Evolutionary conservation across 2,888 invertebrate species (phyloP).

Genomic region (Lysandra bellargus): DNA sequence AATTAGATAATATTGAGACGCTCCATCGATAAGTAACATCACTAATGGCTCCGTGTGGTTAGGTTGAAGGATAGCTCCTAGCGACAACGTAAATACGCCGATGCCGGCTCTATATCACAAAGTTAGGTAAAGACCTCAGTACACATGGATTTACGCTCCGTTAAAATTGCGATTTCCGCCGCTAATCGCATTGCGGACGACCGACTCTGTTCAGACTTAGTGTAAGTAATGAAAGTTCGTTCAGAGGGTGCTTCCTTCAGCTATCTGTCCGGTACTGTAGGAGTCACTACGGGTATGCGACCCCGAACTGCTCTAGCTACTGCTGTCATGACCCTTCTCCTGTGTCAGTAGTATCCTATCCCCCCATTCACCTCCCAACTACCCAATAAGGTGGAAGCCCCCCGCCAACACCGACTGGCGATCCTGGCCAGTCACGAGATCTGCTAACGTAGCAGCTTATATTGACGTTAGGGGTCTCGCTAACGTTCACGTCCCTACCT

Average conservation of each 20-base stretch:
- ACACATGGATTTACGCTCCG: conserved; percentile 24
- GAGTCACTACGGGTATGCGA: too few species aligned
- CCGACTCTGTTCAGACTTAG: conserved; percentile 4
- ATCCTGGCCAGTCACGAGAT: background rate
- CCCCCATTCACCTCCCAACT: background rate
- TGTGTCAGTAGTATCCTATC: conserved; percentile 1
- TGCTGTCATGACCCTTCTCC: background rate
- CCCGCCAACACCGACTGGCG: background rate
- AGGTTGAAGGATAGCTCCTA: conserved; percentile 24
- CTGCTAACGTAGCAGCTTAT: background rate
- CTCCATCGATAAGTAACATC: background rate
- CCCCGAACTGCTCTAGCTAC: background rate
- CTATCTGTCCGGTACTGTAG: too few species aligned
- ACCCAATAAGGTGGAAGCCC: background rate
- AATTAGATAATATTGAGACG: too few species aligned
- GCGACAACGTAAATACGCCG: conserved; percentile 29
- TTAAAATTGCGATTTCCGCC: conserved; percentile 25
- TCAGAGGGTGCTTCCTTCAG: background rate
- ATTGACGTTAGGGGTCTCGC: background rate
- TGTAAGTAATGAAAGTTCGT: background rate
- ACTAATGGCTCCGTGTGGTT: conserved; percentile 24
- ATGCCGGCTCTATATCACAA: conserved; percentile 25
- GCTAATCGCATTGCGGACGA: conserved; percentile 9
- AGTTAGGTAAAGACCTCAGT: conserved; percentile 20
- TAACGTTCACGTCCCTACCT: background rate